Percentiles rank a stretch among this genome's conserved stretches.
phyloP scores from a whole-genome alignment of 1,140 invertebrate species.

The Euglossa dilemma region DNA sequence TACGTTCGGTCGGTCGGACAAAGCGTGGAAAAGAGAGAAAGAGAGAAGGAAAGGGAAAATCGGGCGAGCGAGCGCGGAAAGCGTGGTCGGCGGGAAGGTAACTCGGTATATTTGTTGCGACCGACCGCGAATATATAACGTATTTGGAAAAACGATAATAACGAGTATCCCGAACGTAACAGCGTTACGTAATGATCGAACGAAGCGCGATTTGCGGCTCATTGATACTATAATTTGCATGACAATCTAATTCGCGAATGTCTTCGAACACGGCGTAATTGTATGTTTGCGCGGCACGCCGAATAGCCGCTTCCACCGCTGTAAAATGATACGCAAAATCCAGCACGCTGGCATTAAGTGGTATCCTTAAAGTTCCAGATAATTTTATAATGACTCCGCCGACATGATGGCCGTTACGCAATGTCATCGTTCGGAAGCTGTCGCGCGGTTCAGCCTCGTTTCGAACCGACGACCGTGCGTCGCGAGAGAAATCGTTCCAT shows the following conservation, averaged over 20 bases:
- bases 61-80: neutral
- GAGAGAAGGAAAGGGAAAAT: neutral
- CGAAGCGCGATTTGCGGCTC: neutral
- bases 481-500: neutral
- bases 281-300: conserved; percentile 3
- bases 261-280: conserved; percentile 13
- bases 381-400: neutral
- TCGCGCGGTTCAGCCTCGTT: neutral
- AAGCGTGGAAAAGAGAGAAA: neutral
- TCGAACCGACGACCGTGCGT: neutral
- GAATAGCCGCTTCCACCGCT: neutral
- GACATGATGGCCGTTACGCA: neutral
- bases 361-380: neutral
- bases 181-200: neutral
- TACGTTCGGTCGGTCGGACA: neutral
- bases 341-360: neutral
- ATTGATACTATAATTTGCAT: conserved; percentile 23
- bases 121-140: neutral
- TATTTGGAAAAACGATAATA: conserved; percentile 7
- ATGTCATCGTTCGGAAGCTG: neutral
- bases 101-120: too few species aligned
- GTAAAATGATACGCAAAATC: conserved; percentile 13
- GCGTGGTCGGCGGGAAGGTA: neutral
- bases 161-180: neutral
- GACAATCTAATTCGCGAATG: conserved; percentile 33